Evolutionary conservation across 1,140 invertebrate species (phyloP), one percentile per base, ranked within the genome.

Genomic region (Dermatophagoides farinae): DNA sequence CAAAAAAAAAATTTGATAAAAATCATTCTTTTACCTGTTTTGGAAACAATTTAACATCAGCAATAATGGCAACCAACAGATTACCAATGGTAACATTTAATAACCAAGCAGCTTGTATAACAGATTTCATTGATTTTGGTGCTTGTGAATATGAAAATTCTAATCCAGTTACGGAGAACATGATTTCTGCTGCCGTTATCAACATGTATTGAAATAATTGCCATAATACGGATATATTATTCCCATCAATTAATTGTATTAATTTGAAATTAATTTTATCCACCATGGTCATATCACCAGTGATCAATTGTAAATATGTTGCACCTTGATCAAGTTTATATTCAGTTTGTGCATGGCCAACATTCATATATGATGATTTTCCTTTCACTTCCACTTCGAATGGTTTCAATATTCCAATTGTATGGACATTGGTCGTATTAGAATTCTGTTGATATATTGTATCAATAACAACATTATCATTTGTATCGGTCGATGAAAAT

Each of bases 51-150:
- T 73, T 72, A 9, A 77, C 72, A 71, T 85, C 82, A 9, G 88
- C 82, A 40, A 97, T 77, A 22, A 95, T 79, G 1, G 95, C 81
- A 10, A 88, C 85, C 52, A 97, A 80, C 9, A 93, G 70, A 72
- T 97, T 93, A 23, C 92, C 92, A 68, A 90, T 77, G 0, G 91
- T 86, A 6, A 85, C 84, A 0, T 88, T 91, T 0, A 96, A 69
- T 31, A 92, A 74, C 86, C 88, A 97, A 2, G 80, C 78, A 8
- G 91, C 87, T 69, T 88, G 83, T 25, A 97, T 70, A 0, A 97
- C 79, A 0, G 89, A 86, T 69, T 91, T 95, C 89, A 96, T 92
- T 62, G 80, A 84, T n/a, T 73, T 70, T 0, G 90, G 90, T 0
- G 89, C 84, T 25, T 82, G 78, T 38, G 78, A 77, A 70, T 92